Evolutionary conservation across 2,113 vertebrate genomes (phyloP), one percentile per base, ranked within the genome.

Genomic region (Sakesphorus luctuosus): DNA sequence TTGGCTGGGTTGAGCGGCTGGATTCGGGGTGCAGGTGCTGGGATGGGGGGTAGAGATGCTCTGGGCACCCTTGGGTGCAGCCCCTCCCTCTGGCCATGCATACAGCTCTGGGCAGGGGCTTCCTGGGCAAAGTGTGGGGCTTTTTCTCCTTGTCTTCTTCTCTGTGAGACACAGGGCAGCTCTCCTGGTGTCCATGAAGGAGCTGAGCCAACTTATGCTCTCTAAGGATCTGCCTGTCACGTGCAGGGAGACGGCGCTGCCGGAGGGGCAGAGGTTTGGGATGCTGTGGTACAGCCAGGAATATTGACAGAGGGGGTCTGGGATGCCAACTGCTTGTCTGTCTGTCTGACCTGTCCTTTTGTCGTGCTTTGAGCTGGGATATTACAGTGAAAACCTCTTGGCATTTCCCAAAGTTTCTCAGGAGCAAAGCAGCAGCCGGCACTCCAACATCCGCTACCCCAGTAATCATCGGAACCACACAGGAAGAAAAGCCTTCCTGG

Each of bases 391-490:
- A 26, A 82, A 23, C 6, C 86, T 74, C 66, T 58, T 36, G 49
- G 76, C 0, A 0, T 67, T 55, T 55, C 93, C 72, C 74, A 11
- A 20, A 94, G 62, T 49, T 91, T 74, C 1, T 4, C 26, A 6
- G 56, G 58, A 2, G 1, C 35, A 15, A 67, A n/a, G 20, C 0
- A 0, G 71, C 44, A 26, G 53, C 20, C 0, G 2, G 18, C 0
- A 20, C 35, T 59, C 24, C 21, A 46, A 18, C 56, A 40, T 20
- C 55, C 80, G 1, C 23, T 12, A 3, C 11, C 49, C 38, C 2
- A 0, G 7, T 4, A 7, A 40, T 33, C 17, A 2, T 0, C n/a
- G 44, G 44, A 43, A 20, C 36, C 55, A 4, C 49, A 2, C 17
- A 11, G 87, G 63, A 44, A 73, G 68, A 20, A 65, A 3, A 3